Percentiles rank a stretch among this genome's conserved stretches.
Evolutionary conservation across 1,140 invertebrate species (phyloP).

Genomic region (Drosophila nebulosa): DNA sequence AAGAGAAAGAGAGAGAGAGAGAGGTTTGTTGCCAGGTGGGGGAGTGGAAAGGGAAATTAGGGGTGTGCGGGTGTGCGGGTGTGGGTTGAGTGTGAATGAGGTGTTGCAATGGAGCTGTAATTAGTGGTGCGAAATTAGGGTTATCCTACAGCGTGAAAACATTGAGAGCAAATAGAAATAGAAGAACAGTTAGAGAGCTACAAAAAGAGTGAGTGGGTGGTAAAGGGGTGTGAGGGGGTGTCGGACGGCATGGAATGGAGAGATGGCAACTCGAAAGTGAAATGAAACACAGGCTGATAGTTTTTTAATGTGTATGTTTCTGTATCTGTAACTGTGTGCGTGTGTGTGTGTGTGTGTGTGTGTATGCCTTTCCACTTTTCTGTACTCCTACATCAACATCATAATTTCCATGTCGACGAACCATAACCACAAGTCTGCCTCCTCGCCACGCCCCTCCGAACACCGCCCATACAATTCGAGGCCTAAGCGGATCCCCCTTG

Average conservation of each 20-base stretch:
- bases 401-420: slow-evolving; percentile 1
- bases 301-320: slow-evolving; percentile 49
- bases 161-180: slow-evolving; percentile 5
- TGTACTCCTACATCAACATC: neutral
- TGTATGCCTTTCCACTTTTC: neutral
- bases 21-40: neutral
- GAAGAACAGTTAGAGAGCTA: slow-evolving; percentile 1
- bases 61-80: slow-evolving; percentile 12
- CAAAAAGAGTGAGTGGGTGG: neutral
- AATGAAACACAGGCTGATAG: slow-evolving; percentile 63
- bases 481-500: neutral
- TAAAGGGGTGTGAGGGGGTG: too few relatives aligned
- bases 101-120: slow-evolving; percentile 47
- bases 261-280: slow-evolving; percentile 40
- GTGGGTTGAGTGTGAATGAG: neutral
- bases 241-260: too few relatives aligned
- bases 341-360: neutral
- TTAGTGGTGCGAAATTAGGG: slow-evolving; percentile 71
- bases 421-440: neutral
- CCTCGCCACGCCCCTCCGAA: neutral
- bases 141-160: slow-evolving; percentile 41
- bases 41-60: neutral
- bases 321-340: neutral
- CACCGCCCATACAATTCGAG: neutral
- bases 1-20: too few relatives aligned